Percentiles rank a stretch among this genome's conserved stretches.
phyloP scores from a whole-genome alignment of 2,797 vertebrate genomes.

The Pogonophryne albipinna region DNA sequence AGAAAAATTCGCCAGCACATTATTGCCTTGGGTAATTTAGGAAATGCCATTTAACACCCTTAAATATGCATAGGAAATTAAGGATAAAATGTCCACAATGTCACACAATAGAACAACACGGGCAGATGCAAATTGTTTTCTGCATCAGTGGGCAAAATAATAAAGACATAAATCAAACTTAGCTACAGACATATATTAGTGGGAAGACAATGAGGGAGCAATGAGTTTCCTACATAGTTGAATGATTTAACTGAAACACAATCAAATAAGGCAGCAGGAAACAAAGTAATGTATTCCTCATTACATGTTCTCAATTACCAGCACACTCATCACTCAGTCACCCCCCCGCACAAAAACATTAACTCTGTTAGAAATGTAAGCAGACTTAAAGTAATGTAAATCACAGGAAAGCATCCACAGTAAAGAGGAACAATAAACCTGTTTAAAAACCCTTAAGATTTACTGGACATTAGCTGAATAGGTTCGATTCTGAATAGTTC shows the following conservation, averaged over 20 bases:
- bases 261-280: constrained; percentile 77
- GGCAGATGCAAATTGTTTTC: constrained; percentile 75
- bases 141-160: constrained; percentile 78
- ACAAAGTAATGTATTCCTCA: constrained; percentile 75
- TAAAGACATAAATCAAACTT: constrained; percentile 83
- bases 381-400: constrained; percentile 10
- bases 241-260: constrained; percentile 77
- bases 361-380: constrained; percentile 48
- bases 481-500: background rate
- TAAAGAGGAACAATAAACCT: background rate
- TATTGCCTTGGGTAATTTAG: constrained; percentile 49
- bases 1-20: constrained; percentile 45
- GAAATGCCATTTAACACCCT: constrained; percentile 61
- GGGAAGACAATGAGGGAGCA: constrained; percentile 70
- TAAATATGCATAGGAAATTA: constrained; percentile 74
- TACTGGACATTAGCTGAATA: background rate
- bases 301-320: constrained; percentile 77
- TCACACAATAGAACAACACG: constrained; percentile 60
- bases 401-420: background rate
- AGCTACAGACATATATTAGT: constrained; percentile 69
- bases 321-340: constrained; percentile 62
- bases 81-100: constrained; percentile 61
- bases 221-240: constrained; percentile 62
- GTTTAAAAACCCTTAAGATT: background rate
- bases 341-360: constrained; percentile 40